Evolutionary conservation across 64 coral and sea anemone genomes (phyloP), one percentile per base, ranked within the genome.

Genomic region (Orbicella faveolata): DNA sequence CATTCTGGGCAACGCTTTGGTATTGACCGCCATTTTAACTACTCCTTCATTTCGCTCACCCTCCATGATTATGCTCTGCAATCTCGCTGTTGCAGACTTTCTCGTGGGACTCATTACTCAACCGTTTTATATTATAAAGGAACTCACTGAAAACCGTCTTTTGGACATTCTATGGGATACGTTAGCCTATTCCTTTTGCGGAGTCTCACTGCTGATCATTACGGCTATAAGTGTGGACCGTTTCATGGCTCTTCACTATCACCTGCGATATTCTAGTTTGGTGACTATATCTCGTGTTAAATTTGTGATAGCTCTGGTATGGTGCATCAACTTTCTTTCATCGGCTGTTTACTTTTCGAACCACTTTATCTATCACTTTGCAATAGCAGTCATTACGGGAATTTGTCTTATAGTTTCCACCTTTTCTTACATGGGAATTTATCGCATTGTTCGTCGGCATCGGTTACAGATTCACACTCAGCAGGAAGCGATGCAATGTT

Each of bases 171-270:
- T 92, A 15, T 77, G 62, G 7, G 55, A 55, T 30, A 86, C 63
- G 3, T 44, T 87, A 11, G 90, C 52, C 0, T 37, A 64, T 61
- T 76, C 70, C 33, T 92, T 92, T 37, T 92, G 90, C 23, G 90
- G 90, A 79, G 81, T 92, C 57, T 92, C 90, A 0, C 37, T 92
- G 6, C 14, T 75, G 55, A 92, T 81, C n/a, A 76, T 92, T 23
- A 68, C 90, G 4, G 33, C 72, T 0, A 69, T 92, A 59, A 86
- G 44, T 48, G 44, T 48, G 44, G 44, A 48, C 44, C 44, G 44
- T 48, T 48, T 48, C 7, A 35, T 91, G 19, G 81, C 89, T 2
- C 53, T 91, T 18, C 80, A 86, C 34, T 91, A 36, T 55, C 89
- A 91, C 25, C 16, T 91, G 36, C 70, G 89, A 75, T 91, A 91